Base-by-base conservation (phyloP, 2,888 invertebrate species). In the Arrhopalites spinosus region DNA sequence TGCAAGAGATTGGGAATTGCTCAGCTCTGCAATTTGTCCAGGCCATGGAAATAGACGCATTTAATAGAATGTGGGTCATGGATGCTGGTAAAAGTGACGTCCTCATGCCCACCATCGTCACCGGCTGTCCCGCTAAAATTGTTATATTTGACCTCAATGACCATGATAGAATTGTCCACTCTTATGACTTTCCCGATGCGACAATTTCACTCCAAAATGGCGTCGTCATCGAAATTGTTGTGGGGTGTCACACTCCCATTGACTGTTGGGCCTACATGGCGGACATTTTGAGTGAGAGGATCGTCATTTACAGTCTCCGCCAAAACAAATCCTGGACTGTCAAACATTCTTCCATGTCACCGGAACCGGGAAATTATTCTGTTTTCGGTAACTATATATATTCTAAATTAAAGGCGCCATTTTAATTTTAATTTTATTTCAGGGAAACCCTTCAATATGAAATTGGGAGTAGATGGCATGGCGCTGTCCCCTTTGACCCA, bases 21-120 rank as follows among this genome's bases (percentile, higher is more conserved):
- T 85, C n/a, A 5, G 89, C 90, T 0, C 86, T 93, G 77, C 92
- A 93, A 84, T 91, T 90, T 83, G 91, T 92, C 29, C 92, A 92
- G 85, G 90, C 90, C 81, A 87, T 92, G 80, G 92, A 92, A 84
- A 89, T 92, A 64, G 92, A 93, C 85, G 88, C 88, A 1, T 88
- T 88, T 78, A 91, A 91, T 2, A 85, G 90, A 17, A 88, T 92
- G 88, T 91, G 90, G 88, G 88, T 89, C 47, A 87, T 91, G 68
- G 92, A 92, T 80, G 90, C 90, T 68, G 92, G 92, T 0, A 87
- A 90, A 76, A 87, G 90, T 0, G 88, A 88, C 11, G 91, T 90
- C 0, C 86, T 91, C n/a, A n/a, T n/a, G 78, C 0, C 27, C 43
- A n/a, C 78, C 77, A 27, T 84, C 86, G 56, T 89, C 88, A 23